A percentile compares a stretch with the other conserved stretches of the same genome.
Evolutionary conservation across 2,113 vertebrate species (phyloP).

Genomic region (Alaudala cheleensis): DNA sequence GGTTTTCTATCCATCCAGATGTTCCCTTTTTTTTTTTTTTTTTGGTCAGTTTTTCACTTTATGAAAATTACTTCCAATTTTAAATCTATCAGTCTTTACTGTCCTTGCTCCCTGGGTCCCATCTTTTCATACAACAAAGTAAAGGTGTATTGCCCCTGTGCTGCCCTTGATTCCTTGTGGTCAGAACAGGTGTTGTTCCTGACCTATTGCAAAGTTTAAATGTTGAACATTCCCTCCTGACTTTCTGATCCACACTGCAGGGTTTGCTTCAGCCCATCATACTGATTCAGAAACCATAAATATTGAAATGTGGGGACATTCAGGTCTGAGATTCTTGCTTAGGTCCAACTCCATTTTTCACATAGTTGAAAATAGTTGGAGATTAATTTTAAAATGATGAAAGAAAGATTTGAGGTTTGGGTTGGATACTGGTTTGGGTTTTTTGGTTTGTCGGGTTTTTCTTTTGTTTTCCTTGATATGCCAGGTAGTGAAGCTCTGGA

Average conservation of each 20-base stretch:
- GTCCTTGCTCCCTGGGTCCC: background rate
- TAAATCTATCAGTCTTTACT: background rate
- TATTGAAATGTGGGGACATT: background rate
- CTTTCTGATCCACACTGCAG: background rate
- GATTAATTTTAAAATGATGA: background rate
- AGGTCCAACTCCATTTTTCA: background rate
- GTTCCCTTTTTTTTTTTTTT: background rate
- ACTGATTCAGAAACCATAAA: background rate
- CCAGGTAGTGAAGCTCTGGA: background rate
- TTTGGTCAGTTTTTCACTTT: background rate
- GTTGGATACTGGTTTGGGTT: background rate
- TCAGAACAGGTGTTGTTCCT: background rate
- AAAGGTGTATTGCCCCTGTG: background rate
- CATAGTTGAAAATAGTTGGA: background rate
- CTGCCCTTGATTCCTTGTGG: background rate
- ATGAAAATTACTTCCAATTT: background rate
- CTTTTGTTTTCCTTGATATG: background rate
- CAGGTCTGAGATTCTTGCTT: background rate
- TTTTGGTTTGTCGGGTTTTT: background rate
- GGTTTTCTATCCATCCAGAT: background rate
- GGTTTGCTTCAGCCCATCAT: background rate
- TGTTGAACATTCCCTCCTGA: background rate
- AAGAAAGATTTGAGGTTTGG: background rate
- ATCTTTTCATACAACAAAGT: background rate
- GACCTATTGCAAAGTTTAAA: background rate